Base-by-base conservation (phyloP, 2,797 vertebrate species). In the Manis crassicaudata region DNA sequence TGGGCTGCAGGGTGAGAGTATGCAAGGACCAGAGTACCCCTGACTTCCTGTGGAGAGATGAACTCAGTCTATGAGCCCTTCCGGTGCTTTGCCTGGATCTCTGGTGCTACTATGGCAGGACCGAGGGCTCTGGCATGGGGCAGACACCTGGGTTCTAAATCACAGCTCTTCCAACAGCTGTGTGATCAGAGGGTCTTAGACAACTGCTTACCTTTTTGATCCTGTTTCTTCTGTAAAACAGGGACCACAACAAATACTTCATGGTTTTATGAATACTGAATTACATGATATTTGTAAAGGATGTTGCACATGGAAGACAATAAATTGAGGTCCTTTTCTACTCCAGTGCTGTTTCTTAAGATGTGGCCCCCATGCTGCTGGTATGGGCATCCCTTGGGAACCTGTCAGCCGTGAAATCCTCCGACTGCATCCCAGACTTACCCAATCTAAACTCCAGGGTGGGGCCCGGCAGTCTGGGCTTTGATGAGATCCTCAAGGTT, bases 1-100 rank as follows among this genome's bases (percentile, higher is more conserved):
- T 20, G 23, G 29, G 32, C 27, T 29, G 2, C 35, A 5, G 0
- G 2, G 3, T 5, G 40, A 40, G 12, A 12, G 7, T 0, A 6
- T 35, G 18, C 25, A 18, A 63, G 35, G 46, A 18, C 63, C 27
- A 6, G 10, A 2, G 40, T 65, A 20, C 70, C 14, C 7, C 2
- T 1, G 2, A 16, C 13, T 11, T 7, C 14, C 25, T 8, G 11
- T 23, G 35, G 29, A 63, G 68, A 46, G 68, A 68, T 0, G 63
- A 12, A 1, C 32, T 25, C 7, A 6, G 35, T 32, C 25, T n/a
- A 37, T 43, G 40, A 67, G 27, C 11, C 6, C 14, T 68, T 7
- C 4, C 14, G 8, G 14, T 4, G 0, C 4, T 77, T 82, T 43
- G 20, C 35, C 46, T 50, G 18, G 43, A 1, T 23, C 72, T 83